These are phyloP conservation scores for Liasis olivaceus DNA, from an alignment of 2,797 vertebrate genomes.

Conservation along the genomic window DNA sequence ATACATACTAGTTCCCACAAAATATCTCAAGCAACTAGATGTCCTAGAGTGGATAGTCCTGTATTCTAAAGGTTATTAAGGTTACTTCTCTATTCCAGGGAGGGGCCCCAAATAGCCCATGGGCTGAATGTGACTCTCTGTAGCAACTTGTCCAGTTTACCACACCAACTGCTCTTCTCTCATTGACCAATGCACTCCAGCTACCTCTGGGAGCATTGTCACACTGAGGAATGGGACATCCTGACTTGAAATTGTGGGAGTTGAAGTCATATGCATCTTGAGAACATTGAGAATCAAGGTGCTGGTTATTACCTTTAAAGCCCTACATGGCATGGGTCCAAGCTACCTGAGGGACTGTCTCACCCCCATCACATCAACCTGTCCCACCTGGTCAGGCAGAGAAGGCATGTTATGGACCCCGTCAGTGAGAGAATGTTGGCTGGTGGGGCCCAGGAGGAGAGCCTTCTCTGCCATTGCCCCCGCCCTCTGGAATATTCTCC, in stretches of 20 bases:
- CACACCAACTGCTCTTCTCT: not conserved
- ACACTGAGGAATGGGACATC: not conserved
- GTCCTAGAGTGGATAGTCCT: not conserved
- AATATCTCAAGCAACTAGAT: not conserved
- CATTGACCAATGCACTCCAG: not conserved
- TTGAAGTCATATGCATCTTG: not conserved
- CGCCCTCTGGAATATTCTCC: no score
- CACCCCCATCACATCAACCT: no score
- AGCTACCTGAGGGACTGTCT: no score
- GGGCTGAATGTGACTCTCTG: not conserved
- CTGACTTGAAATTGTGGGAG: not conserved
- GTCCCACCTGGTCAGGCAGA: no score
- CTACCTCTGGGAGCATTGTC: not conserved
- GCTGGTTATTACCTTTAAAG: no score
- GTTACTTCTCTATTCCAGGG: not conserved
- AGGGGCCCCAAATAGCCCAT: not conserved
- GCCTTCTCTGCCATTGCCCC: no score
- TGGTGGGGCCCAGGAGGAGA: no score
- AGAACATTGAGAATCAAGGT: no score
- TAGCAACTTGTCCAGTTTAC: not conserved
- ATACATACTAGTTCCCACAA: not conserved
- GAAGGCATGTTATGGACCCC: no score
- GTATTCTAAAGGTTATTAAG: not conserved
- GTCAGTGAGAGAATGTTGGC: no score
- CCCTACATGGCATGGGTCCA: no score